These are phyloP conservation scores for Lepilemur septentrionalis DNA, from an alignment of 2,797 vertebrate genomes.

Conservation along the genomic window DNA sequence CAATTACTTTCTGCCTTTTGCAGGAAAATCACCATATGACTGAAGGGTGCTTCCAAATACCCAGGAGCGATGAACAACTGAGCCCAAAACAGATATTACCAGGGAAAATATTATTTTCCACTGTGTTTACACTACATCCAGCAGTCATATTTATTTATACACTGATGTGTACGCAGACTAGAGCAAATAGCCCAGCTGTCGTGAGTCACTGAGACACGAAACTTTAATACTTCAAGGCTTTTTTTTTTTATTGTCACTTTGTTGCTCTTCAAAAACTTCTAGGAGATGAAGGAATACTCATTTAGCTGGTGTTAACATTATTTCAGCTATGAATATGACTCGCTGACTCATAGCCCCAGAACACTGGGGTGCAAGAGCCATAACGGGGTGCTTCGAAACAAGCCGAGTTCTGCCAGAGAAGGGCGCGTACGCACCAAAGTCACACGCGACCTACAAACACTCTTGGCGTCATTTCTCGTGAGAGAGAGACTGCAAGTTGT, in stretches of 20 bases:
- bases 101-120: constrained; percentile 65
- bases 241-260: not conserved
- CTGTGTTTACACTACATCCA: constrained; percentile 54
- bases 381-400: not conserved
- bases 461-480: not conserved
- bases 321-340: not conserved
- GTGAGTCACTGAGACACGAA: constrained; percentile 70
- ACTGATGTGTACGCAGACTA: constrained; percentile 59
- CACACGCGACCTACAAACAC: not conserved
- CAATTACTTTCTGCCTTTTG: constrained; percentile 12
- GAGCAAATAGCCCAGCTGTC: constrained; percentile 70
- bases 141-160: constrained; percentile 76
- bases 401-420: not conserved
- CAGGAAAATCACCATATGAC: not conserved
- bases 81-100: constrained; percentile 55
- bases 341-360: not conserved
- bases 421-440: not conserved
- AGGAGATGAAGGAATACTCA: constrained; percentile 13
- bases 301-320: constrained; percentile 51
- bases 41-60: constrained; percentile 42
- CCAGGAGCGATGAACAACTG: not conserved
- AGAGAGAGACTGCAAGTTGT: not conserved
- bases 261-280: constrained; percentile 59
- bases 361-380: not conserved
- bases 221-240: constrained; percentile 57